A percentile compares a stretch with the other conserved stretches of the same genome.
Conservation (phyloP, 2,888 invertebrate genomes). For the Opisthograptis luteolata region DNA sequence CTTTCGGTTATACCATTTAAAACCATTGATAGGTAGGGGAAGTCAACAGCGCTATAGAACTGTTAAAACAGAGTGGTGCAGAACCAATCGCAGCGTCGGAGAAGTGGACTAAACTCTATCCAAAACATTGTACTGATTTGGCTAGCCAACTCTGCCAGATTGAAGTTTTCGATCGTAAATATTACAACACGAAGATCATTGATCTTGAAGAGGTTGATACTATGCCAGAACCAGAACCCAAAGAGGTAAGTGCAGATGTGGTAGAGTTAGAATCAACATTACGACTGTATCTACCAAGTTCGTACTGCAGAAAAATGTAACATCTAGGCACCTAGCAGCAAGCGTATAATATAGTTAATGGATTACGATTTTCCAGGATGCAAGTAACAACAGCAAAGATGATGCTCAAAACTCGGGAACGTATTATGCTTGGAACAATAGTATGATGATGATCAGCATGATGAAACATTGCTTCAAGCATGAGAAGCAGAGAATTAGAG, state of each 20-base stretch:
- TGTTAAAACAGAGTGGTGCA: constrained; percentile 60
- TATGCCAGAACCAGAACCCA: constrained; percentile 27
- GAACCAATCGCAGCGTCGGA: constrained; percentile 54
- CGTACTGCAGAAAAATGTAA: too few relatives aligned
- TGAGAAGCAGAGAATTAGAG: constrained; percentile 53
- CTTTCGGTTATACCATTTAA: too few relatives aligned
- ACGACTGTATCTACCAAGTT: too few relatives aligned
- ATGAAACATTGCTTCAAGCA: constrained; percentile 79
- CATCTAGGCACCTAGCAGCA: too few relatives aligned
- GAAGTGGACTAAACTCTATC: constrained; percentile 62
- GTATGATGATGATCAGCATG: constrained; percentile 63
- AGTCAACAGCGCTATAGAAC: constrained; percentile 63
- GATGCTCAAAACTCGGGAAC: constrained; percentile 21
- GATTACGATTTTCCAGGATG: constrained; percentile 20
- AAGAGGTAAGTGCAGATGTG: constrained; percentile 38
- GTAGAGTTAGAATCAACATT: too few relatives aligned
- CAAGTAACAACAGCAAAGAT: constrained; percentile 25
- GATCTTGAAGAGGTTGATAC: constrained; percentile 47
- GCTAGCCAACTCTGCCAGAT: constrained; percentile 56
- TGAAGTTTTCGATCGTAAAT: constrained; percentile 56
- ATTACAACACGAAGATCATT: constrained; percentile 52
- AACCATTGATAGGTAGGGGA: constrained; percentile 55
- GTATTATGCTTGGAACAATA: constrained; percentile 82
- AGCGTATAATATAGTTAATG: too few relatives aligned
- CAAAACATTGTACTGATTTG: constrained; percentile 63